phyloP scores from a whole-genome alignment of 2,797 vertebrate species.

The Anolis apletophallus region DNA sequence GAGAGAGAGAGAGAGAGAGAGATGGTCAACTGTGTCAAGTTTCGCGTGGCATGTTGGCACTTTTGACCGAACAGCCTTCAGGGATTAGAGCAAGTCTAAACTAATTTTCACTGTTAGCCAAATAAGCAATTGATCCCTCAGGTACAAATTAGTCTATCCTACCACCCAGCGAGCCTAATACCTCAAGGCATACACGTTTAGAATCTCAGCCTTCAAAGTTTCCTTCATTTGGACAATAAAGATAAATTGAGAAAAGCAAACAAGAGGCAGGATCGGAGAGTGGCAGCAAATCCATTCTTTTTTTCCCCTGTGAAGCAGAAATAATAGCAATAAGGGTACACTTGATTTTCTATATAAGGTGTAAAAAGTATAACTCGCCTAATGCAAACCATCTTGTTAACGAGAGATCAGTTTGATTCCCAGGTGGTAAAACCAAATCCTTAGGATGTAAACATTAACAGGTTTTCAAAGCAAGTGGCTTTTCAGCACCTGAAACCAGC shows the following conservation, averaged over 20 bases:
- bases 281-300: conserved; percentile 10
- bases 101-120: conserved; percentile 38
- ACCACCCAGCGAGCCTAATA: conserved; percentile 31
- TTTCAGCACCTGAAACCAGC: not conserved
- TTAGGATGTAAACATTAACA: not conserved
- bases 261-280: conserved; percentile 5
- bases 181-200: not conserved
- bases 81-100: conserved; percentile 42
- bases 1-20: conserved; percentile 39
- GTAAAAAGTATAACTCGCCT: not conserved
- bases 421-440: conserved; percentile 17
- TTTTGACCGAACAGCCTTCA: conserved; percentile 45
- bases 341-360: conserved; percentile 9
- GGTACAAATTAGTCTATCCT: conserved; percentile 47
- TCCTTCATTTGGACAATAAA: conserved; percentile 46
- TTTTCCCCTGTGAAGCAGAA: conserved; percentile 9
- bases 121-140: conserved; percentile 47
- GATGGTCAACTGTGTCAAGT: conserved; percentile 24
- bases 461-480: conserved; percentile 16
- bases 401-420: not conserved
- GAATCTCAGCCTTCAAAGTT: not conserved
- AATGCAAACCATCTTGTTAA: conserved; percentile 8
- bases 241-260: conserved; percentile 41
- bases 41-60: conserved; percentile 9
- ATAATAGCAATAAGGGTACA: not conserved